Conservation (phyloP, 2,797 vertebrate species). For the Anisognathus igniventris region DNA sequence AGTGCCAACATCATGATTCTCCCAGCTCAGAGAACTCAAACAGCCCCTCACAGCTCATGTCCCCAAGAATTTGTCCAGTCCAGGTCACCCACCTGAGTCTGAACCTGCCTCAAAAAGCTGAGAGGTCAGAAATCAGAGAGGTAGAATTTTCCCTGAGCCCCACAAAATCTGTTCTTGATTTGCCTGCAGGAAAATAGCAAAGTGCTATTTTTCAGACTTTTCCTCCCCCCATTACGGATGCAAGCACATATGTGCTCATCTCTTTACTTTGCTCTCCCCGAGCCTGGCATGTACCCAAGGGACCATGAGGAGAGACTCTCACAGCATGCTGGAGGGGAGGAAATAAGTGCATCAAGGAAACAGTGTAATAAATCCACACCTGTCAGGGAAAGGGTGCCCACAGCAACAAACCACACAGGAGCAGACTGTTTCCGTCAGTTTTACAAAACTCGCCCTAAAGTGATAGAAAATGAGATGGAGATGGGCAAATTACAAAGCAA, state of each 20-base stretch:
- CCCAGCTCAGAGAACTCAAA: background rate
- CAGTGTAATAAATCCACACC: background rate
- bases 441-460: background rate
- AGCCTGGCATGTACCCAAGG: background rate
- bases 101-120: background rate
- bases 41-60: background rate
- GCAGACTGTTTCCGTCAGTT: background rate
- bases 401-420: background rate
- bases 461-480: background rate
- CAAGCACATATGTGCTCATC: background rate
- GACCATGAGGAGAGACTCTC: background rate
- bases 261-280: background rate
- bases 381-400: background rate
- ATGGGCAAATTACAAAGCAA: background rate
- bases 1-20: accelerated
- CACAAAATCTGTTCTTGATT: background rate
- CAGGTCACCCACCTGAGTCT: background rate
- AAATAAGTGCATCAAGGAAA: background rate
- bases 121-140: background rate
- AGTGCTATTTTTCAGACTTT: background rate
- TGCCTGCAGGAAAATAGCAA: background rate
- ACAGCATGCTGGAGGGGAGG: background rate
- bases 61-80: background rate
- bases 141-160: background rate
- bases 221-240: background rate